Evolutionary conservation across 1,140 invertebrate genomes (phyloP).

Genomic region (Drosophila punjabiensis): DNA sequence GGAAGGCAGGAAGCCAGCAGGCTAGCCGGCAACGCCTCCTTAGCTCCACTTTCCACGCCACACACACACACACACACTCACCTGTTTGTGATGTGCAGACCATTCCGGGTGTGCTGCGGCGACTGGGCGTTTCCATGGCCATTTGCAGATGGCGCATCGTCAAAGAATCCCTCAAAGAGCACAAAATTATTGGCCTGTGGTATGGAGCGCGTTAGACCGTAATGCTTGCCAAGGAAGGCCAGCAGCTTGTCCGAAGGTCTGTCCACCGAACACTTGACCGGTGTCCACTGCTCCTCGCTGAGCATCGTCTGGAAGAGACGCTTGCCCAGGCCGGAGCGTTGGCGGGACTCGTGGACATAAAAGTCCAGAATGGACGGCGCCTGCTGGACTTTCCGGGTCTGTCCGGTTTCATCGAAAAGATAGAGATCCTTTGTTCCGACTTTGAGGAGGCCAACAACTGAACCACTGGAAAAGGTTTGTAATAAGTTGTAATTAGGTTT

Average conservation of each 20-base stretch:
- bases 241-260: slow-evolving; percentile 95
- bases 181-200: slow-evolving; percentile 96
- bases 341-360: slow-evolving; percentile 92
- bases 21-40: slow-evolving; percentile 5
- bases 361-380: slow-evolving; percentile 95
- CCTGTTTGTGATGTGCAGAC: slow-evolving; percentile 81
- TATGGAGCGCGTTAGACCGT: slow-evolving; percentile 89
- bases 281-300: slow-evolving; percentile 89
- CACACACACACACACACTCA: slow-evolving; percentile 39
- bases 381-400: slow-evolving; percentile 89
- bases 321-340: slow-evolving; percentile 92
- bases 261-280: slow-evolving; percentile 94
- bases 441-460: slow-evolving; percentile 93
- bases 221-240: slow-evolving; percentile 94
- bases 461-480: slow-evolving; percentile 85
- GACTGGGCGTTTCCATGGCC: slow-evolving; percentile 51
- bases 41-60: slow-evolving; percentile 1
- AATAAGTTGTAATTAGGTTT: background rate
- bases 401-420: slow-evolving; percentile 90
- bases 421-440: slow-evolving; percentile 94
- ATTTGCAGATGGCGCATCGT: slow-evolving; percentile 75
- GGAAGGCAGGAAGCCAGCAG: slow-evolving; percentile 4
- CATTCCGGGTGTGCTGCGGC: slow-evolving; percentile 40
- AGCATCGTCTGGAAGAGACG: slow-evolving; percentile 93
- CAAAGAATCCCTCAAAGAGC: slow-evolving; percentile 93